Base-by-base conservation (phyloP, 2,113 vertebrate species). In the Zosterops hypoxanthus region DNA sequence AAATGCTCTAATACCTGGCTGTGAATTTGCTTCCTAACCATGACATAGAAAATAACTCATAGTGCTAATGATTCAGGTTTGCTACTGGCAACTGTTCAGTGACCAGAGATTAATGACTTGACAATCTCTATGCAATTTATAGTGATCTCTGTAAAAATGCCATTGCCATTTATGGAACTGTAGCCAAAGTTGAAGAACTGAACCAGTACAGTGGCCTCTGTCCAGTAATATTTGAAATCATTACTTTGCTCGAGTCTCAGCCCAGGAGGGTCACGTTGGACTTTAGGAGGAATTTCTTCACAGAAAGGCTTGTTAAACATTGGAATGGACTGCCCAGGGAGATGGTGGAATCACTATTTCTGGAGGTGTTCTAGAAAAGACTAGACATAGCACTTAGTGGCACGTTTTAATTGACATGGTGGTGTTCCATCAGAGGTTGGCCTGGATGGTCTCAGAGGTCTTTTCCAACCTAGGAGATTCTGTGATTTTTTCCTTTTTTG, bases 401-500 rank as follows among this genome's bases (percentile, higher is more conserved):
- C 28, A 19, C 19, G n/a, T 17, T 55, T 31, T 76, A 76, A 21
- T 13, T 55, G 21, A 61, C 21, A 20, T 1, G 4, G 24, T 31
- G 47, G 14, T 55, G 14, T 22, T 82, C 0, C 0, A 21, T 55
- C n/a, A 61, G 57, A 75, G 29, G 11, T 26, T 42, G 8, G 47
- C 22, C 41, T 61, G 34, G 46, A 39, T 73, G 14, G 46, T 34
- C 13, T 31, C n/a, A 61, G 25, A 47, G 47, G 17, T 25, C 11
- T 49, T 76, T 76, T 76, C 25, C n/a, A 61, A 47, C 5, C 34
- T 15, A 55, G 69, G 5, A 8, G 29, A 49, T 41, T 55, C n/a
- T 42, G 41, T 47, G n/a, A 26, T 34, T 39, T 8, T 50, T 88
- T 55, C 41, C 12, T 64, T 49, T 25, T 52, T 80, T 68, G 53